Evolutionary conservation across 2,888 invertebrate species (phyloP).

Genomic region (Hartigia nigra): DNA sequence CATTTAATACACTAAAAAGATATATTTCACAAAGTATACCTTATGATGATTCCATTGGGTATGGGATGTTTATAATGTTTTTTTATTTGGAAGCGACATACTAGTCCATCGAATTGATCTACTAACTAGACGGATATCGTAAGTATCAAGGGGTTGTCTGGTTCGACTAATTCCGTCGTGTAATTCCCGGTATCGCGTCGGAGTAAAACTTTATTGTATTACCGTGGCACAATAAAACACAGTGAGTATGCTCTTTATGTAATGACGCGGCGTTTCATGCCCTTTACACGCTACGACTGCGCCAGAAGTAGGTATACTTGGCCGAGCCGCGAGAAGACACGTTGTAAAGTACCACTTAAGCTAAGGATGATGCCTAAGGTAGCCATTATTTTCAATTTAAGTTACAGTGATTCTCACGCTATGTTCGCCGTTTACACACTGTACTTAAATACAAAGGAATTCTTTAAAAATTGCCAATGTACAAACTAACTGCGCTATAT

Average conservation of each 20-base stretch:
- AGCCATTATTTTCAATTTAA: constrained; percentile 37
- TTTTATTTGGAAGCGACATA: neutral
- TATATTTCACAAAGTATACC: neutral
- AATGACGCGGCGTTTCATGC: constrained; percentile 62
- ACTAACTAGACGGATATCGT: neutral
- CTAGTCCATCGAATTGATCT: neutral
- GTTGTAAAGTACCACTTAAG: constrained; percentile 30
- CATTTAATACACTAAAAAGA: neutral
- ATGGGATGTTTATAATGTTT: neutral
- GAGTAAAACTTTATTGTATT: constrained; percentile 44
- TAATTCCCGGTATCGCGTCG: constrained; percentile 25
- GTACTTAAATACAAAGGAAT: neutral
- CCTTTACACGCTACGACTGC: constrained; percentile 45
- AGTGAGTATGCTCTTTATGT: constrained; percentile 63
- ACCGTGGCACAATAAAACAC: constrained; percentile 55
- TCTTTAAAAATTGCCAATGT: neutral
- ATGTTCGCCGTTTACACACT: neutral
- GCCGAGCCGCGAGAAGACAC: constrained; percentile 16
- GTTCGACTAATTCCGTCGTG: constrained; percentile 33
- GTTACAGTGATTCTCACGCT: constrained; percentile 34
- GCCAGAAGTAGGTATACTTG: constrained; percentile 45
- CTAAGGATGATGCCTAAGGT: neutral
- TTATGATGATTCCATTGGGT: neutral
- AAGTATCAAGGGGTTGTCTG: constrained; percentile 10
- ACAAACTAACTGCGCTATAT: neutral